Conservation (phyloP, 2,888 invertebrate genomes). For the Pterobdella sp. region DNA sequence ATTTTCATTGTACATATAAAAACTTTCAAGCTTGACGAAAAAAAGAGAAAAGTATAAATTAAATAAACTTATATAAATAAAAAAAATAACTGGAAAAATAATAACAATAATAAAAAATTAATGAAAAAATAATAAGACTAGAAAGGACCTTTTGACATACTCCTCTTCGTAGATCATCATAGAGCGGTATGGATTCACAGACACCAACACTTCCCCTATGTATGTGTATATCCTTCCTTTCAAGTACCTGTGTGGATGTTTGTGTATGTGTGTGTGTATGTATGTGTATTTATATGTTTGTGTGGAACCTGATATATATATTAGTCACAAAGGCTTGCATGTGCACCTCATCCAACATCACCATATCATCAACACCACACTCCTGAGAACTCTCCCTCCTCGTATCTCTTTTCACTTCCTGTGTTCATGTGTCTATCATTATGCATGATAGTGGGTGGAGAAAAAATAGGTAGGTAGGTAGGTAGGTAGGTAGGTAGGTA, state of each 20-base stretch:
- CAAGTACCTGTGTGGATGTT: slow-evolving; percentile 33
- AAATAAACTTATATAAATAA: no score
- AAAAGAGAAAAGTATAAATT: no score
- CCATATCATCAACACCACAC: background rate
- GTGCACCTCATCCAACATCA: background rate
- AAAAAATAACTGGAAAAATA: background rate
- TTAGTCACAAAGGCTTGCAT: background rate
- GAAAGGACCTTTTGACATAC: slow-evolving; percentile 61
- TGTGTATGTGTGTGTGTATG: slow-evolving; percentile 20
- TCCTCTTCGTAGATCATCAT: slow-evolving; percentile 83
- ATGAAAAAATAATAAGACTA: background rate
- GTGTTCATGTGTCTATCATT: no score
- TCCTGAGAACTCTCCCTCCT: no score
- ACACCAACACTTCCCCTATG: slow-evolving; percentile 82
- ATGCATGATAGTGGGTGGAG: no score
- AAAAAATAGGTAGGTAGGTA: background rate
- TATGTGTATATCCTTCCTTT: slow-evolving; percentile 79
- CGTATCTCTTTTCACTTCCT: no score
- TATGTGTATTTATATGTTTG: slow-evolving; percentile 20
- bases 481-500: background rate
- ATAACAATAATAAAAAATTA: background rate
- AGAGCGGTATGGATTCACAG: slow-evolving; percentile 88
- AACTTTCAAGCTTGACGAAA: no score
- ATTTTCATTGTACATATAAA: no score
- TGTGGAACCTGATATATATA: background rate